These are phyloP conservation scores for Sprattus sprattus DNA, from an alignment of 2,113 vertebrate genomes.

Conservation along the genomic window DNA sequence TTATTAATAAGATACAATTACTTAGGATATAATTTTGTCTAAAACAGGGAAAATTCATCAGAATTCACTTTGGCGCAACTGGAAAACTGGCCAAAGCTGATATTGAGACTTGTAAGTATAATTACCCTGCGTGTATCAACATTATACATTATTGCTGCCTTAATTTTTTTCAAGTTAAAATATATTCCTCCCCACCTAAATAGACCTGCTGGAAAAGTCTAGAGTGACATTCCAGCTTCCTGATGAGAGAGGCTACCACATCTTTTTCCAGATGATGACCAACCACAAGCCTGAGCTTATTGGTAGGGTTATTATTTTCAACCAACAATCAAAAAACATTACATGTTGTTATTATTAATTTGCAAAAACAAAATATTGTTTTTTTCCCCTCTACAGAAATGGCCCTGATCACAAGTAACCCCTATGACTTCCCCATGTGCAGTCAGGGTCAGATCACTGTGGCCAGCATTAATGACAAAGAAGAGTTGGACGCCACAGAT, in stretches of 20 bases:
- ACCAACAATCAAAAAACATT: neutral
- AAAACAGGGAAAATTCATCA: slow-evolving; percentile 68
- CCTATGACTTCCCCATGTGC: slow-evolving; percentile 77
- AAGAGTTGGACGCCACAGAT: too few species aligned
- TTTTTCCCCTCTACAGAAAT: slow-evolving; percentile 46
- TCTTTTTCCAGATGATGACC: too few species aligned
- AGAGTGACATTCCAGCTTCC: too few species aligned
- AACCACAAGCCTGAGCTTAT: too few species aligned
- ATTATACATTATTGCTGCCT: too few species aligned
- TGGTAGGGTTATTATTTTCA: too few species aligned
- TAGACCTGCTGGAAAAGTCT: too few species aligned
- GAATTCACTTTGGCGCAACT: slow-evolving; percentile 78
- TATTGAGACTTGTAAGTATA: slow-evolving; percentile 80
- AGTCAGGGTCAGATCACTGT: slow-evolving; percentile 86
- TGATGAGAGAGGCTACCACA: too few species aligned
- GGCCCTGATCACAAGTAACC: slow-evolving; percentile 77
- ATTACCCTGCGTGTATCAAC: neutral
- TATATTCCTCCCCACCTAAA: too few species aligned
- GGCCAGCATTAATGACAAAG: too few species aligned
- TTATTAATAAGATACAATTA: too few species aligned
- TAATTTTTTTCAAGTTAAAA: neutral
- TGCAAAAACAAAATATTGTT: neutral
- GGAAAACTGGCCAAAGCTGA: slow-evolving; percentile 84
- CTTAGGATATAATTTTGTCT: neutral
- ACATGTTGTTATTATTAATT: too few species aligned